phyloP scores from a whole-genome alignment of 1,140 invertebrate genomes.

The Globodera ellingtonae region DNA sequence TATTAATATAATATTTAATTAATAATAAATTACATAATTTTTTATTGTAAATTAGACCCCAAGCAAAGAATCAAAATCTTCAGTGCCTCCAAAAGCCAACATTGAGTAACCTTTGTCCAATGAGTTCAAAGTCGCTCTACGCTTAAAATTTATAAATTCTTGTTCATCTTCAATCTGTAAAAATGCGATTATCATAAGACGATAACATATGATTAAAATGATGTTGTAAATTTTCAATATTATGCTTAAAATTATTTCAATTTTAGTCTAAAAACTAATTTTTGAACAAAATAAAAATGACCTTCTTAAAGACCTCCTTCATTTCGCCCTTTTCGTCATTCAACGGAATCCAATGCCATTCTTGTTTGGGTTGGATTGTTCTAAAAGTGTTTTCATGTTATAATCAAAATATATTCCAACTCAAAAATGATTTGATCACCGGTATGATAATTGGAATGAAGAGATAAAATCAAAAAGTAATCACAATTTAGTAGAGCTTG shows the following conservation, averaged over 20 bases:
- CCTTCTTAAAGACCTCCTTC: background rate
- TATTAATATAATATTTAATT: background rate
- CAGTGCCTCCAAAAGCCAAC: background rate
- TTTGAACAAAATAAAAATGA: background rate
- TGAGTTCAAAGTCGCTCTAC: background rate
- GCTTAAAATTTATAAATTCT: background rate
- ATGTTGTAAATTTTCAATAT: no score
- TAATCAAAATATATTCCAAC: no score
- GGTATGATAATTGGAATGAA: no score
- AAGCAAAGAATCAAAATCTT: background rate
- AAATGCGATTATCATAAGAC: no score
- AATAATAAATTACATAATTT: background rate
- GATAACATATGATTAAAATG: no score
- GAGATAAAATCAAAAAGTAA: no score
- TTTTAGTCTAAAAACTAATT: no score
- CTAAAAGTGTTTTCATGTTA: background rate
- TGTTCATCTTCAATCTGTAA: background rate
- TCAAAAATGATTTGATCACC: no score
- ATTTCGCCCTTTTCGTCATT: background rate
- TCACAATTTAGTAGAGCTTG: no score
- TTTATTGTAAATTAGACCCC: background rate
- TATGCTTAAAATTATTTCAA: no score
- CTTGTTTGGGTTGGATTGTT: background rate
- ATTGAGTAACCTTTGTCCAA: background rate
- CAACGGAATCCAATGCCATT: background rate